Evolutionary conservation across 2,888 invertebrate genomes (phyloP).

Genomic region (Orchestes rusci): DNA sequence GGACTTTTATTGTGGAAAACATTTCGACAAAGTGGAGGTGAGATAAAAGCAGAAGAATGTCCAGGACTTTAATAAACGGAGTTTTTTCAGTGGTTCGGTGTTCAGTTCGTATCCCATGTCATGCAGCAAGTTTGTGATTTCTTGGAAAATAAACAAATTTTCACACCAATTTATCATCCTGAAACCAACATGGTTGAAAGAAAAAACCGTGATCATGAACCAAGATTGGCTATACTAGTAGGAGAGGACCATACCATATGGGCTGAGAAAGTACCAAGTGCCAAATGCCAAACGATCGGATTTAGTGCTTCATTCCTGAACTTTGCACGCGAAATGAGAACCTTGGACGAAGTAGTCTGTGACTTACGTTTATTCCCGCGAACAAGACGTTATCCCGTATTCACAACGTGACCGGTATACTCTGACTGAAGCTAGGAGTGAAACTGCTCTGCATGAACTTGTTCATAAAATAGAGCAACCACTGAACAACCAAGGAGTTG

Average conservation of each 20-base stretch:
- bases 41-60: slow-evolving; percentile 28
- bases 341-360: not conserved
- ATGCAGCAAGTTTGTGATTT: slow-evolving; percentile 27
- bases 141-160: slow-evolving; percentile 29
- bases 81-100: slow-evolving; percentile 33
- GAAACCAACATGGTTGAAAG: slow-evolving; percentile 25
- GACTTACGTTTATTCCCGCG: too few species aligned
- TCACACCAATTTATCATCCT: slow-evolving; percentile 30
- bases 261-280: slow-evolving; percentile 30
- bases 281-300: slow-evolving; percentile 20
- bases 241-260: slow-evolving; percentile 34
- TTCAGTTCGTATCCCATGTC: slow-evolving; percentile 30
- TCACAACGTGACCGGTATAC: too few species aligned
- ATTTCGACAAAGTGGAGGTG: slow-evolving; percentile 4
- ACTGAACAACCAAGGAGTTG: too few species aligned
- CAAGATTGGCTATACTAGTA: slow-evolving; percentile 31
- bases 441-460: too few species aligned
- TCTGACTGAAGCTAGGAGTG: slow-evolving; percentile 9
- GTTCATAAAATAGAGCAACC: too few species aligned
- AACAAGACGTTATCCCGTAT: not conserved
- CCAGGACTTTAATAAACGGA: slow-evolving; percentile 28
- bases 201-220: slow-evolving; percentile 34
- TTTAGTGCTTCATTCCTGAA: not conserved
- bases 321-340: not conserved
- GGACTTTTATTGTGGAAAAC: slow-evolving; percentile 23